phyloP scores from a whole-genome alignment of 2,888 invertebrate genomes.

The Cryptus viduatorius region DNA sequence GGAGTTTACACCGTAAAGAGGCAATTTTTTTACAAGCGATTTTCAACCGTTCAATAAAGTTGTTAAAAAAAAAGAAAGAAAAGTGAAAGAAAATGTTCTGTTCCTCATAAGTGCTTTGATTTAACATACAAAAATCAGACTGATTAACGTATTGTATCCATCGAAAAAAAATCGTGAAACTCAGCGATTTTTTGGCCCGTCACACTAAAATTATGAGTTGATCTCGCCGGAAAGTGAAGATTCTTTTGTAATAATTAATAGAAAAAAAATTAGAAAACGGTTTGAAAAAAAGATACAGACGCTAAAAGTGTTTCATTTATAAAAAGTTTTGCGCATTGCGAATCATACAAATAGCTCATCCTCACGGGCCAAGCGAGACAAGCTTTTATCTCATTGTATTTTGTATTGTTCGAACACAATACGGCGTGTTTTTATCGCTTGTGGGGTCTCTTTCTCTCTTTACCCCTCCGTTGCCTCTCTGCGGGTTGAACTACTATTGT shows the following conservation, averaged over 20 bases:
- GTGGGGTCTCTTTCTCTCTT: conserved; percentile 48
- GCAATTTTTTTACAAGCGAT: too few relatives aligned
- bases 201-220: too few relatives aligned
- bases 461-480: conserved; percentile 27
- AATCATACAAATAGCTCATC: neutral
- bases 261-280: neutral
- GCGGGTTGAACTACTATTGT: conserved; percentile 60
- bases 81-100: too few relatives aligned
- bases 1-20: too few relatives aligned
- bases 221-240: neutral
- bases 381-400: conserved; percentile 53
- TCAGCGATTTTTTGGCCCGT: too few relatives aligned
- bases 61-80: too few relatives aligned
- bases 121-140: too few relatives aligned
- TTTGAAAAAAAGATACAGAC: neutral
- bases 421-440: conserved; percentile 68
- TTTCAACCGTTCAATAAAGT: too few relatives aligned
- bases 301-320: neutral
- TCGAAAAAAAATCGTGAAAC: too few relatives aligned
- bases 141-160: too few relatives aligned
- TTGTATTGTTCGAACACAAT: conserved; percentile 69
- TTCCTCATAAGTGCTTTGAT: too few relatives aligned
- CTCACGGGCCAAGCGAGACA: conserved; percentile 2
- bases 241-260: neutral
- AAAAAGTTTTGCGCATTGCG: neutral